Base-by-base conservation (phyloP, 2,797 vertebrate species). In the Mormyrus hasselquistii region DNA sequence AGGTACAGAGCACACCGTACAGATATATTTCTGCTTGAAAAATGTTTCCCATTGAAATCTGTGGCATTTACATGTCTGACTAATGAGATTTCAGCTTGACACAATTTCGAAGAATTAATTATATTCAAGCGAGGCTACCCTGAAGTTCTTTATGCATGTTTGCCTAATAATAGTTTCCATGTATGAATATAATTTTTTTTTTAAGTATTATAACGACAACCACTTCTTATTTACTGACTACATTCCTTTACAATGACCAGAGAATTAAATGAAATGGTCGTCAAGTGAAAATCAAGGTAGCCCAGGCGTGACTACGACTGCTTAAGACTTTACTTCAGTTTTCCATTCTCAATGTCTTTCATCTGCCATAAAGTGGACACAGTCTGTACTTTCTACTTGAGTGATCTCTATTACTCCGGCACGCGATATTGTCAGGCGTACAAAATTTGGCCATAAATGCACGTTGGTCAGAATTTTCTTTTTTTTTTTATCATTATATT, bases 1-100 rank as follows among this genome's bases (percentile, higher is more conserved):
- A 91, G 52, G 92, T 94, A 88, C 90, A 90, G 90, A 92, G 87
- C 82, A 83, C 9, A 14, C 22, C 34, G 25, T 14, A 52, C 25
- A 73, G 25, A 73, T 41, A 41, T 76, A 10, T 85, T 49, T 52
- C 25, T 85, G 69, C n/a, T 14, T 85, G 62, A 50, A 83, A 49
- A 83, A 44, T 44, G 4, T 69, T 69, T 83, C 19, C 34, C 6
- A 19, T 44, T 47, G 38, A 50, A 49, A 25, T 50, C 9, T 6
- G 47, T 85, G 47, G 44, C 52, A 50, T 49, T 85, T 8, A 29
- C 12, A 7, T 41, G 12, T 76, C 8, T 41, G 29, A 76, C 69
- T 22, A 22, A 59, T 59, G 4, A 76, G 69, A 76, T 76, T 76
- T 41, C 69, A 41, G 12, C 34, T 29, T 4, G 25, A 34, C 22